Conservation (phyloP, 1,140 invertebrate species). For the Steinernema feltiae region DNA sequence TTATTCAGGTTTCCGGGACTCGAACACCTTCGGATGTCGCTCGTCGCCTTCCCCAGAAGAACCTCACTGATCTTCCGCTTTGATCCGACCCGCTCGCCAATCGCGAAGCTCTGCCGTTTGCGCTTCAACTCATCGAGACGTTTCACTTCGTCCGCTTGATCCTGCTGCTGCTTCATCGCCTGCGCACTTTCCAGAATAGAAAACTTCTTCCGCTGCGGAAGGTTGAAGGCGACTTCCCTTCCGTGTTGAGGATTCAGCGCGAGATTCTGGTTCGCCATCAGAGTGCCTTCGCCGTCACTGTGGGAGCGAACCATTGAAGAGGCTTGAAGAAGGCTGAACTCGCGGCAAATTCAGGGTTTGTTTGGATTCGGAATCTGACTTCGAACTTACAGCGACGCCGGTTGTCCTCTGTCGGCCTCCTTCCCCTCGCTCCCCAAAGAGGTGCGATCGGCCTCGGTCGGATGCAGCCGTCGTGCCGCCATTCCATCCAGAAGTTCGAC, state of each 20-base stretch:
- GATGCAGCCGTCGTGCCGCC: neutral
- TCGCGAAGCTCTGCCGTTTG: neutral
- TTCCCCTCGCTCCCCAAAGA: neutral
- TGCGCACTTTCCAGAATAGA: neutral
- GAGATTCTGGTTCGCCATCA: neutral
- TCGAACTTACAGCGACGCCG: neutral
- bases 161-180: neutral
- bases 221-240: neutral
- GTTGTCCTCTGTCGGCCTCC: neutral
- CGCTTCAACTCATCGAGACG: neutral
- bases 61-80: constrained; percentile 23
- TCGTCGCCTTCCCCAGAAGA: constrained; percentile 20
- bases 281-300: neutral
- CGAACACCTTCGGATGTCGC: constrained; percentile 22
- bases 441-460: neutral
- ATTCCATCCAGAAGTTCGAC: neutral
- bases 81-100: neutral
- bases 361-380: too few relatives aligned
- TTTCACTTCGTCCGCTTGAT: neutral
- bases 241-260: neutral
- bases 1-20: neutral
- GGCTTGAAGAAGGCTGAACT: too few relatives aligned
- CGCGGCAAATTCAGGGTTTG: too few relatives aligned
- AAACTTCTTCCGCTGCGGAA: neutral
- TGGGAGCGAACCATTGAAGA: neutral